These are phyloP conservation scores for Enteromius unitaeniatus DNA, from an alignment of 2,797 vertebrate genomes.

Conservation along the genomic window DNA sequence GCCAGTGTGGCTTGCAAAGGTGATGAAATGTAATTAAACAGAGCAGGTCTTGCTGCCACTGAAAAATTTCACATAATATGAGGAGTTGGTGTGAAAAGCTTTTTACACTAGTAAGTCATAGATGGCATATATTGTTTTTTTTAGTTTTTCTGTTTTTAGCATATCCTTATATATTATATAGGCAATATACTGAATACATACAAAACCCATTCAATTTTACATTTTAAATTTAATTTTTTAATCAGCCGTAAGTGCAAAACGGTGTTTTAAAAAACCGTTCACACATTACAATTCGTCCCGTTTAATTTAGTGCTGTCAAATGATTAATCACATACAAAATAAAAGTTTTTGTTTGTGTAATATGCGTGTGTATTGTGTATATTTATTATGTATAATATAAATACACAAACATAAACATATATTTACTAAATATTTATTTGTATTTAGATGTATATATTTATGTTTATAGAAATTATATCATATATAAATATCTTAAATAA, in stretches of 20 bases:
- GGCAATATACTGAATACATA: not conserved
- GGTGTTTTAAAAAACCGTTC: not conserved
- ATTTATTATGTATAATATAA: no score
- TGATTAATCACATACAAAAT: no score
- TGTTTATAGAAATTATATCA: no score
- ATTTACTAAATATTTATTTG: no score
- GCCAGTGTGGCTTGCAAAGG: constrained; percentile 7
- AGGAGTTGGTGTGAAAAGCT: constrained; percentile 7
- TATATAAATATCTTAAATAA: no score
- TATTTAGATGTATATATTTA: no score
- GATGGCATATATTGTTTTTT: not conserved
- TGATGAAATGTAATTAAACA: constrained; percentile 33
- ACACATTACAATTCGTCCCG: not conserved
- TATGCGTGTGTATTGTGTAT: no score
- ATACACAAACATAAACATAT: no score
- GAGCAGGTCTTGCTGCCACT: not conserved
- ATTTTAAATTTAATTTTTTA: no score
- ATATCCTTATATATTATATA: not conserved
- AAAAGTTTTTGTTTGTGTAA: no score
- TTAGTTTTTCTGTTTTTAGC: no score
- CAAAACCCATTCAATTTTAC: not conserved
- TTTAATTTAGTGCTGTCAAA: no score
- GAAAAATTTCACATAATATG: not conserved
- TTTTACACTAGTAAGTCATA: not conserved
- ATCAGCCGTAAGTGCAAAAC: not conserved